phyloP scores from a whole-genome alignment of 2,113 vertebrate species.

The Orthonyx spaldingii region DNA sequence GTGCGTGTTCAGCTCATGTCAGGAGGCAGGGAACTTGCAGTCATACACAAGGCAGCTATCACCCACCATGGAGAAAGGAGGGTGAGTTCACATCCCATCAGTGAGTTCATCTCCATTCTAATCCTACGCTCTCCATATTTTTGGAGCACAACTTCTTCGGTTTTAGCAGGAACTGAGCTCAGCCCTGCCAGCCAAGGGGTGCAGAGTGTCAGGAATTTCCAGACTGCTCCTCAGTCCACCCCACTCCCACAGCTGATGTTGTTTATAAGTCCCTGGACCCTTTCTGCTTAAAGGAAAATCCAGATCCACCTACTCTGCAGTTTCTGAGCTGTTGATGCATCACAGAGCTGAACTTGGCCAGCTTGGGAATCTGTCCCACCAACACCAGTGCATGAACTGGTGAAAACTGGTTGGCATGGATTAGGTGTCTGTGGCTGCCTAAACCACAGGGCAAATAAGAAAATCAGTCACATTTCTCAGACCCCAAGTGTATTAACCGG shows the following conservation, averaged over 20 bases:
- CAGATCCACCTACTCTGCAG: not conserved
- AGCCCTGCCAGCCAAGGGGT: not conserved
- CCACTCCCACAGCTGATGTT: not conserved
- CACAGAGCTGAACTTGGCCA: not conserved
- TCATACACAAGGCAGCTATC: not conserved
- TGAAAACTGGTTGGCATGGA: accelerated
- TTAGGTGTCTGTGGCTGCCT: not conserved
- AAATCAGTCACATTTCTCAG: not conserved
- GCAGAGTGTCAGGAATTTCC: conserved; percentile 4
- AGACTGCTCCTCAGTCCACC: not conserved
- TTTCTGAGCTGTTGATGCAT: not conserved
- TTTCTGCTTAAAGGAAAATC: not conserved
- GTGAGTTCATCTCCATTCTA: conserved; percentile 19
- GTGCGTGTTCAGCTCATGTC: not conserved
- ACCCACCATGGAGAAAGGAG: not conserved
- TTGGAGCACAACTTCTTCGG: not conserved
- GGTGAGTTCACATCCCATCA: conserved; percentile 6
- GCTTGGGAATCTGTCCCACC: not conserved
- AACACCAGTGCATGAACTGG: not conserved
- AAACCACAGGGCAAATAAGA: not conserved
- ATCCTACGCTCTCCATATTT: not conserved
- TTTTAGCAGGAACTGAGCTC: conserved; percentile 17
- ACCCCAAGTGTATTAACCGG: not conserved
- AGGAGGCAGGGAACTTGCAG: not conserved
- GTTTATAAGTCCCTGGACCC: conserved; percentile 3